Base-by-base conservation (phyloP, 2,888 invertebrate species). In the Scelioninae gen. 2 region DNA sequence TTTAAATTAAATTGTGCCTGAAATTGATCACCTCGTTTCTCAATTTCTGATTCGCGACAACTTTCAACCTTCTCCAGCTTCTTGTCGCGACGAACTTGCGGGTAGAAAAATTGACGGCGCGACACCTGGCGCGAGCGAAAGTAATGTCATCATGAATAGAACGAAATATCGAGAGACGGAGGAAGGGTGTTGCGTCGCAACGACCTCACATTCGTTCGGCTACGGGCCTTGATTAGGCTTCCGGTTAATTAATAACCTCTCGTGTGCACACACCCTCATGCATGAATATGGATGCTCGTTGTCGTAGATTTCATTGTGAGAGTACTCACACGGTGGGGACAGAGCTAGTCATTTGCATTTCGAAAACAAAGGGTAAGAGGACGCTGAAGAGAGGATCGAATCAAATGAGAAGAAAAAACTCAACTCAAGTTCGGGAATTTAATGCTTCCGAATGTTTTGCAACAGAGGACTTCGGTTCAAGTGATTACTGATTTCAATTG, bases 171-270 rank as follows among this genome's bases (percentile, higher is more conserved):
- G 61, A 25, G 43, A 50, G 48, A 61, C 52, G 39, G 37, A 13
- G 77, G 78, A 61, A 81, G 79, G 76, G 78, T 78, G 80, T 80
- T 80, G 80, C 78, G 79, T 74, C 80, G 78, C 81, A 79, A 80
- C 78, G 73, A 71, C 64, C 74, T 63, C 76, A 67, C 37, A 71
- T 58, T 61, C 69, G 39, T 81, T 80, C 82, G 81, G 80, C 81
- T 82, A 79, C 82, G 80, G 83, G 81, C 86, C 88, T 88, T 88
- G 88, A 88, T 88, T 88, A 88, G 88, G 87, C 87, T 87, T 87
- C 87, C 87, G 87, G 87, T 87, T 88, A 88, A 88, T 88, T 88
- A 88, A 88, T 88, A 88, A 87, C 87, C 87, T 87, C 86, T 86
- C 85, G 81, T 82, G 83, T 83, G 83, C 82, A 82, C 83, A 83